Evolutionary conservation across 2,888 invertebrate genomes (phyloP).

Genomic region (Andricus quercusramuli): DNA sequence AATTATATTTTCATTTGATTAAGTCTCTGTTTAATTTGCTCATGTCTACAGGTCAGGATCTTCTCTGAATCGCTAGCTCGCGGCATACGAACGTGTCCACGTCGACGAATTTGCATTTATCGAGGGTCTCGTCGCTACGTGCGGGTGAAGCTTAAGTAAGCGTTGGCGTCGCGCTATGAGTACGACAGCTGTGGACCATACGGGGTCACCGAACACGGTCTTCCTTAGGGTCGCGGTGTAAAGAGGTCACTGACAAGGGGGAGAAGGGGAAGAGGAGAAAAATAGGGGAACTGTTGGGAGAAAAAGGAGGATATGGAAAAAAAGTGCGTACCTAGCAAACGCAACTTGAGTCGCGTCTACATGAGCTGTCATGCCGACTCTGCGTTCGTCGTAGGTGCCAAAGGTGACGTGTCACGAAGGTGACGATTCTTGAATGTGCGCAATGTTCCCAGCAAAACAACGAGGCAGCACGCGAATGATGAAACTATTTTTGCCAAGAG

Average conservation of each 20-base stretch:
- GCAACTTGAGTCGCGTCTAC: conserved; percentile 52
- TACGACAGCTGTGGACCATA: conserved; percentile 50
- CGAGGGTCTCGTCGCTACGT: conserved; percentile 52
- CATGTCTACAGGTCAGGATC: not conserved
- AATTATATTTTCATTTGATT: too few species aligned
- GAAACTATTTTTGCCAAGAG: conserved; percentile 15
- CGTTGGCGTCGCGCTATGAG: conserved; percentile 46
- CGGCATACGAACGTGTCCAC: conserved; percentile 2
- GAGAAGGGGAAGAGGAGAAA: conserved; percentile 39
- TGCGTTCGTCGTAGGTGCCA: conserved; percentile 54
- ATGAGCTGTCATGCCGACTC: conserved; percentile 47
- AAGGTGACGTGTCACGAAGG: conserved; percentile 57
- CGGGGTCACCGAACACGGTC: conserved; percentile 54
- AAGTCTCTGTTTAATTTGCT: too few species aligned
- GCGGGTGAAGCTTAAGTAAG: conserved; percentile 46
- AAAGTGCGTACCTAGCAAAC: conserved; percentile 43
- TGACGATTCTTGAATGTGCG: conserved; percentile 52
- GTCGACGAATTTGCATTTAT: conserved; percentile 55
- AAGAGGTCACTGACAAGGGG: conserved; percentile 47
- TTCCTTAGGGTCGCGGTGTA: conserved; percentile 53
- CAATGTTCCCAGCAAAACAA: conserved; percentile 43
- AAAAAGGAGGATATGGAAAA: conserved; percentile 50
- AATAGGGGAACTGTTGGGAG: conserved; percentile 43
- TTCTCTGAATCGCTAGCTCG: conserved; percentile 12
- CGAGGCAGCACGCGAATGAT: conserved; percentile 20